Conservation (phyloP, 2,113 vertebrate genomes). For the Mobula hypostoma region DNA sequence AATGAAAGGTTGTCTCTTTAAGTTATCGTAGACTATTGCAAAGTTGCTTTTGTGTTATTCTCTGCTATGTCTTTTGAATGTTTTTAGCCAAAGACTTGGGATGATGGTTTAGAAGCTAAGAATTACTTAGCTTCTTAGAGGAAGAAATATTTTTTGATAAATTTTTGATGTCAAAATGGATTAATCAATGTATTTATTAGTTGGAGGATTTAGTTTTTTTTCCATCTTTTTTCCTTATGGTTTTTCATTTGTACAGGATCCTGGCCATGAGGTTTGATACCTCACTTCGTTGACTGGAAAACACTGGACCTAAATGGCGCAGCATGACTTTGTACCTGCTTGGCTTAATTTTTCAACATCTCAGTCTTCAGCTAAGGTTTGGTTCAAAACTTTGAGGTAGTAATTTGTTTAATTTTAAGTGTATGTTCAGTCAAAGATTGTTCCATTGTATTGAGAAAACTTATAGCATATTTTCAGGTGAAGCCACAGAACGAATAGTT, state of each 20-base stretch:
- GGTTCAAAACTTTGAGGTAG: too few species aligned
- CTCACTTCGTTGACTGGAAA: conserved; percentile 95
- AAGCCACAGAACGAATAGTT: background rate
- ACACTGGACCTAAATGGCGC: conserved; percentile 99
- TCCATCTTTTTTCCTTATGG: background rate
- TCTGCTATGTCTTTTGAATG: too few species aligned
- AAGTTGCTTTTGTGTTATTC: too few species aligned
- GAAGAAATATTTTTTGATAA: background rate
- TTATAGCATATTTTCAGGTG: background rate
- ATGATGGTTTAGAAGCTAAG: background rate
- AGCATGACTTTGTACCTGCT: conserved; percentile 99
- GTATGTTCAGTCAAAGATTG: background rate
- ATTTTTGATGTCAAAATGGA: background rate
- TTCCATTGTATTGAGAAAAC: background rate
- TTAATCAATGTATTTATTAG: background rate
- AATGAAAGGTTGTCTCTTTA: too few species aligned
- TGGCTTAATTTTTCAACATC: conserved; percentile 99
- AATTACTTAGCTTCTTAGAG: background rate
- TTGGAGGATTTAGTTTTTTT: background rate
- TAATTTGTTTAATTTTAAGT: conserved; percentile 2
- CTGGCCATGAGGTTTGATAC: conserved; percentile 99
- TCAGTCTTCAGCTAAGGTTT: conserved; percentile 89
- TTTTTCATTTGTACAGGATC: conserved; percentile 53
- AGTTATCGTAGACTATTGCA: too few species aligned
- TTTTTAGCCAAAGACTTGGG: conserved; percentile 40